Percentiles rank a stretch among this genome's conserved stretches.
Evolutionary conservation across 2,888 invertebrate species (phyloP).

Genomic region (Cylloceria caligata): DNA sequence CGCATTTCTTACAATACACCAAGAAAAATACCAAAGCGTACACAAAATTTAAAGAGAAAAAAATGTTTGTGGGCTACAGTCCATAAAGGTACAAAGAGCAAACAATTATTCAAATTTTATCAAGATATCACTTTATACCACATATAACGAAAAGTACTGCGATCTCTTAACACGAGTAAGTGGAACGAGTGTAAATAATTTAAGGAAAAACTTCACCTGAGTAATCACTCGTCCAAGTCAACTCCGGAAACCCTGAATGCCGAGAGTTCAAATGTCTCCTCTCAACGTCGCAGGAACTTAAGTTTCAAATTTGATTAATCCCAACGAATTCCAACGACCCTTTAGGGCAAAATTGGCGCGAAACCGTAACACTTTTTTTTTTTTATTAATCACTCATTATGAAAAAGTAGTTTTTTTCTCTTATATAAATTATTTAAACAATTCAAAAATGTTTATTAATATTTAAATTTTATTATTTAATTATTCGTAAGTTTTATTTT

Average conservation of each 20-base stretch:
- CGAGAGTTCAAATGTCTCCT: constrained; percentile 16
- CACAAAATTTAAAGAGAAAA: not conserved
- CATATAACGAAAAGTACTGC: not conserved
- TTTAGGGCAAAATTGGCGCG: constrained; percentile 10
- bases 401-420: no score
- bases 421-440: no score
- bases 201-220: constrained; percentile 49
- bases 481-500: not conserved
- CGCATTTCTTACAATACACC: not conserved
- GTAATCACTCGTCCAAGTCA: constrained; percentile 40
- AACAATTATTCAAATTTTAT: not conserved
- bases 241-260: constrained; percentile 9
- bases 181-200: not conserved
- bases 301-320: constrained; percentile 28
- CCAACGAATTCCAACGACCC: constrained; percentile 36
- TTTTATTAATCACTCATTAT: constrained; percentile 48
- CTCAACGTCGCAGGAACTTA: constrained; percentile 20
- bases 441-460: not conserved
- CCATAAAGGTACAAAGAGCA: not conserved
- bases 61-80: not conserved
- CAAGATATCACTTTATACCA: not conserved
- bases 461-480: not conserved
- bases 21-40: no score
- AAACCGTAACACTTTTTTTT: constrained; percentile 40
- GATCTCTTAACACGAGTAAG: not conserved